Evolutionary conservation across 2,113 vertebrate genomes (phyloP).

Genomic region (Morone chrysops): DNA sequence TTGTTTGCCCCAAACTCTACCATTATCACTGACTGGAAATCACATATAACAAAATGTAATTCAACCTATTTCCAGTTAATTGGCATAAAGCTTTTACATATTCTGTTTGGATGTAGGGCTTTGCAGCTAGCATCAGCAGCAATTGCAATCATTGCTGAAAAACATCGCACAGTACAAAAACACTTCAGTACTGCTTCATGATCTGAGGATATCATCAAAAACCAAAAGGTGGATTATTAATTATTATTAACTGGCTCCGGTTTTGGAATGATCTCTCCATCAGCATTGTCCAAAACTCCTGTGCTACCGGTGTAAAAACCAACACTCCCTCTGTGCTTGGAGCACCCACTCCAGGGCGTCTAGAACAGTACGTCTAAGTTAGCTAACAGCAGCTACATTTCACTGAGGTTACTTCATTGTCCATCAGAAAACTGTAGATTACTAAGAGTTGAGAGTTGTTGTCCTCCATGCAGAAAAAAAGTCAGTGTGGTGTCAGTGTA

Average conservation of each 20-base stretch:
- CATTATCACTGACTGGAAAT: conserved; percentile 7
- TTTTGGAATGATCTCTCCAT: no score
- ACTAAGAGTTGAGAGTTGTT: no score
- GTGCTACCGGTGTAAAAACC: no score
- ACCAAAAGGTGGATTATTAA: background rate
- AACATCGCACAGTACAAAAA: background rate
- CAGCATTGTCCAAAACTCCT: no score
- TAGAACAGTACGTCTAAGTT: no score
- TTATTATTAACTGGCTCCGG: background rate
- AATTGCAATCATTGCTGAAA: background rate
- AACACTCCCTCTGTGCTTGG: no score
- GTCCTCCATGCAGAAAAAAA: no score
- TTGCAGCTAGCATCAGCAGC: background rate
- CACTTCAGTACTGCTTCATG: background rate
- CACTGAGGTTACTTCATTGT: no score
- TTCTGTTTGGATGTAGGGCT: background rate
- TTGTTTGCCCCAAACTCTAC: background rate
- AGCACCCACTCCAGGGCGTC: no score
- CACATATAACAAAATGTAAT: background rate
- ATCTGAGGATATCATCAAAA: background rate
- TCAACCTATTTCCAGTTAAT: background rate
- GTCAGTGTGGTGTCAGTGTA: no score
- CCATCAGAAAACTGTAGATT: no score
- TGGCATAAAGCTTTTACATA: conserved; percentile 6
- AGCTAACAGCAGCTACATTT: no score